A percentile compares a stretch with the other conserved stretches of the same genome.
These are phyloP conservation scores for Thunnus maccoyii DNA, from an alignment of 2,113 vertebrate genomes.

Conservation along the genomic window DNA sequence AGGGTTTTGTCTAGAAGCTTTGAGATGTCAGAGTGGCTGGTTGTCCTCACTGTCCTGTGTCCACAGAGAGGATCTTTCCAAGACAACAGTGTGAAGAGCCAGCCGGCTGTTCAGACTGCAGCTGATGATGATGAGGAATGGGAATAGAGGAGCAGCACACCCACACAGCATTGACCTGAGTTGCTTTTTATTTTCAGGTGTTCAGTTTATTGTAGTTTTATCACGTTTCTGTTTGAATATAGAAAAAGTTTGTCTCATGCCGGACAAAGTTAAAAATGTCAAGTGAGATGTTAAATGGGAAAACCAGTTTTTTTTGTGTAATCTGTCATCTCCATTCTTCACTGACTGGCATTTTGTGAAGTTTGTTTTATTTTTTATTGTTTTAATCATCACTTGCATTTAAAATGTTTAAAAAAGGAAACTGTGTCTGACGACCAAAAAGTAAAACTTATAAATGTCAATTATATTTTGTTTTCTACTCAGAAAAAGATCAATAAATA, in stretches of 20 bases:
- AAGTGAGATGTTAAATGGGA: not conserved
- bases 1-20: not conserved
- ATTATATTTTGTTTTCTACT: constrained; percentile 15
- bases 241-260: not conserved
- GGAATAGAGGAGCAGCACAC: constrained; percentile 63
- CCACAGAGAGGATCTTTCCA: constrained; percentile 48
- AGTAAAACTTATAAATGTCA: not conserved
- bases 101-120: constrained; percentile 3
- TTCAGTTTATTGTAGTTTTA: constrained; percentile 40
- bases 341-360: not conserved
- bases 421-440: not conserved
- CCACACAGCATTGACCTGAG: not conserved
- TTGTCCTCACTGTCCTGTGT: not conserved
- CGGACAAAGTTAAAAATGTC: not conserved
- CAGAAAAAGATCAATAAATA: not conserved
- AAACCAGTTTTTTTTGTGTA: not conserved
- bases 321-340: not conserved
- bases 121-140: constrained; percentile 76
- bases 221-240: constrained; percentile 32
- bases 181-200: constrained; percentile 5
- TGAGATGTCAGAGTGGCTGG: not conserved
- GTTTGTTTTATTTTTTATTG: not conserved
- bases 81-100: not conserved
- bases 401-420: not conserved
- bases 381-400: not conserved